These are phyloP conservation scores for Calypte anna DNA, from an alignment of 2,113 vertebrate genomes.

Conservation along the genomic window DNA sequence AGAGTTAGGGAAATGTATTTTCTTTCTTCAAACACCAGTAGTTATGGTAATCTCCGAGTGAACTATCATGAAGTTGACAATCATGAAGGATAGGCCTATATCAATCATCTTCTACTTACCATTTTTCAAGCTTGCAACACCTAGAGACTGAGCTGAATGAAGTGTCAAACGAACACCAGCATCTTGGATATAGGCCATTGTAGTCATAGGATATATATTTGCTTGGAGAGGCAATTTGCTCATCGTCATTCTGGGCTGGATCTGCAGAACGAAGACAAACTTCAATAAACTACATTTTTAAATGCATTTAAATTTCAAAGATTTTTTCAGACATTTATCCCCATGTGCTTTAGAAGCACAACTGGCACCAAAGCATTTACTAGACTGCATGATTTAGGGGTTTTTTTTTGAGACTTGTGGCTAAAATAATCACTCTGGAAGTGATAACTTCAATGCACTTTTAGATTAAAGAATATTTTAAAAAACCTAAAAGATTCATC, in stretches of 20 bases:
- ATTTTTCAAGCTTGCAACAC: conserved; percentile 82
- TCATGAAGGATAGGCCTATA: neutral
- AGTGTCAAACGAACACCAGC: conserved; percentile 77
- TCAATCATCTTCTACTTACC: conserved; percentile 73
- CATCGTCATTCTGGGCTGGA: conserved; percentile 87
- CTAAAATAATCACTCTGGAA: conserved; percentile 29
- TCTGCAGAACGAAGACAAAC: conserved; percentile 74
- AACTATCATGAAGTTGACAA: neutral
- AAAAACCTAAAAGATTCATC: conserved; percentile 37
- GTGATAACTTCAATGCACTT: neutral
- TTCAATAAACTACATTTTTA: conserved; percentile 1
- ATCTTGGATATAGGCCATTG: conserved; percentile 89
- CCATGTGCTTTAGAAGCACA: neutral
- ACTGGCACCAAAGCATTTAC: neutral
- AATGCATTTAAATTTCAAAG: conserved; percentile 44
- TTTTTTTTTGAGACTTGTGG: neutral
- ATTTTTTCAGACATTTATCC: conserved; percentile 9
- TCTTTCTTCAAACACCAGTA: neutral
- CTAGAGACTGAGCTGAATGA: conserved; percentile 89
- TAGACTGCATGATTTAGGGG: neutral
- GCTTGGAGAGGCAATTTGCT: conserved; percentile 91
- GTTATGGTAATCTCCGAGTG: neutral
- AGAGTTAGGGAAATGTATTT: neutral
- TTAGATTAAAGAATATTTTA: conserved; percentile 23
- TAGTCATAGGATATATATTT: conserved; percentile 92